Evolutionary conservation across 2,888 invertebrate genomes (phyloP).

Genomic region (Adelphocoris suturalis): DNA sequence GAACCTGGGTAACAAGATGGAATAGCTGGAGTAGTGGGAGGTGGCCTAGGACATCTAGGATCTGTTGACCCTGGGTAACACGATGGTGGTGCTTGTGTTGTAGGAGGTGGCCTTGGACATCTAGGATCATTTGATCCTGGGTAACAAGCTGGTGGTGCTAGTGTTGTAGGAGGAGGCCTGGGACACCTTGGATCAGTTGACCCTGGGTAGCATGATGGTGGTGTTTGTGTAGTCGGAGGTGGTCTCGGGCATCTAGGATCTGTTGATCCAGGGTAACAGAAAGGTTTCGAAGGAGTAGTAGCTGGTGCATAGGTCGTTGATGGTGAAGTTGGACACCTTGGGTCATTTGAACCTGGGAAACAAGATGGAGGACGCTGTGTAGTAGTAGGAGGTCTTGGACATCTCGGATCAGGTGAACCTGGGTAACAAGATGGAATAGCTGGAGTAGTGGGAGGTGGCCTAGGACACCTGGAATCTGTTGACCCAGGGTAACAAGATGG

Average conservation of each 20-base stretch:
- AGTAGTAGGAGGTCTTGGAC: too few species aligned
- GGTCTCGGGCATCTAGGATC: slow-evolving; percentile 77
- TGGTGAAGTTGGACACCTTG: too few species aligned
- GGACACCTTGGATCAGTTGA: slow-evolving; percentile 76
- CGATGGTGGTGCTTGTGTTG: too few species aligned
- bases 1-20: slow-evolving; percentile 78
- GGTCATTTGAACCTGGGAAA: too few species aligned
- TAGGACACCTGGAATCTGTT: too few species aligned
- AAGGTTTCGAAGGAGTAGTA: too few species aligned
- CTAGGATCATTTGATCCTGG: slow-evolving; percentile 76
- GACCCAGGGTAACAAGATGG: too few species aligned
- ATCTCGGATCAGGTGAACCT: too few species aligned
- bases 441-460: too few species aligned
- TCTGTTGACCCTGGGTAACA: slow-evolving; percentile 77
- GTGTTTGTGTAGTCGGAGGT: slow-evolving; percentile 61
- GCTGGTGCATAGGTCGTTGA: too few species aligned
- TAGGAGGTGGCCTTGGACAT: slow-evolving; percentile 76
- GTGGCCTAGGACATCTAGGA: slow-evolving; percentile 78
- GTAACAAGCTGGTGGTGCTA: slow-evolving; percentile 74
- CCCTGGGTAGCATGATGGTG: slow-evolving; percentile 74
- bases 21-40: slow-evolving; percentile 71
- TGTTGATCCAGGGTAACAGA: slow-evolving; percentile 78
- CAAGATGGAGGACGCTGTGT: too few species aligned
- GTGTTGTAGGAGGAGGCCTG: slow-evolving; percentile 60
- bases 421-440: too few species aligned